These are phyloP conservation scores for Monoplex corrugatus DNA, from an alignment of 2,888 invertebrate species.

Conservation along the genomic window DNA sequence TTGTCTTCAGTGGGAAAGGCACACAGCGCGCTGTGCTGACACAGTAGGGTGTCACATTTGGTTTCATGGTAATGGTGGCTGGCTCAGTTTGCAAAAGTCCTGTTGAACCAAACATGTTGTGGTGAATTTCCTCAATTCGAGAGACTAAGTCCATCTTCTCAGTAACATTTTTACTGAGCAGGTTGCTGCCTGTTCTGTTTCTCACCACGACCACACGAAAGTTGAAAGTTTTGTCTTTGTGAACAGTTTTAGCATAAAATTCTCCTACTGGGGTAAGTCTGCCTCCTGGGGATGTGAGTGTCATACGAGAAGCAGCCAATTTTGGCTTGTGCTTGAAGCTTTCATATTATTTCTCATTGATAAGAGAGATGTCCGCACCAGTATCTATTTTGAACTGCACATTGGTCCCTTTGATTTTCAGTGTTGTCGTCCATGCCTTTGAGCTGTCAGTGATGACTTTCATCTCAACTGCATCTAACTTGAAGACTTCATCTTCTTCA, in stretches of 20 bases:
- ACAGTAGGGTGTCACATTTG: too few relatives aligned
- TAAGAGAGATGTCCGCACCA: background rate
- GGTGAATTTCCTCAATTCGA: too few relatives aligned
- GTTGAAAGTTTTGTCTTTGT: background rate
- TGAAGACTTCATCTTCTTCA: conserved; percentile 5
- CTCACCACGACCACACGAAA: background rate
- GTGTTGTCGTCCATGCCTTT: background rate
- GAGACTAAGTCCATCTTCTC: background rate
- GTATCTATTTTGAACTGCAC: background rate
- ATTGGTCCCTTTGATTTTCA: background rate
- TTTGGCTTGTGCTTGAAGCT: background rate
- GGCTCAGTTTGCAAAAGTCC: too few relatives aligned
- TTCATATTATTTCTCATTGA: background rate
- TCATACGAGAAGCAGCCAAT: background rate
- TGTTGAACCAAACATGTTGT: too few relatives aligned
- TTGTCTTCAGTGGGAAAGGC: background rate
- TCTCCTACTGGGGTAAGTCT: background rate
- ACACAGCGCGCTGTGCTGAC: too few relatives aligned
- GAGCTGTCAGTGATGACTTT: background rate
- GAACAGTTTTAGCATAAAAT: background rate
- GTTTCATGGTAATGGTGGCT: too few relatives aligned
- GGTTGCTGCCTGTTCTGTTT: background rate
- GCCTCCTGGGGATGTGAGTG: background rate
- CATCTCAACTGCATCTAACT: background rate
- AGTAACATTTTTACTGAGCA: too few relatives aligned